phyloP scores from a whole-genome alignment of 2,888 invertebrate genomes.

The Phyllotreta striolata region DNA sequence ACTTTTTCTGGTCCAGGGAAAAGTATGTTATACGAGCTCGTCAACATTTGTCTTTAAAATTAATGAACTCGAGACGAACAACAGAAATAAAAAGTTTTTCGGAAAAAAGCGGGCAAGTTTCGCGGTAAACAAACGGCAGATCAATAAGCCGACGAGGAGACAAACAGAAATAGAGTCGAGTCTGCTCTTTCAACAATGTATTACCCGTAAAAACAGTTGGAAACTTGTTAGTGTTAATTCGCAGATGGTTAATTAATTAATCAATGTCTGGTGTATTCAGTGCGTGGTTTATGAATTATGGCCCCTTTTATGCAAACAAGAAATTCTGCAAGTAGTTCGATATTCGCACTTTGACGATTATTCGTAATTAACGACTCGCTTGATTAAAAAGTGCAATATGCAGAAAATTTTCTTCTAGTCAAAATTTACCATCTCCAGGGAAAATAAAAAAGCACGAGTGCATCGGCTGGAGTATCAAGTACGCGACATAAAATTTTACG shows the following conservation, averaged over 20 bases:
- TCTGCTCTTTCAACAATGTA: constrained; percentile 15
- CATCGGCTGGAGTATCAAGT: constrained; percentile 23
- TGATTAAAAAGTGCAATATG: too few species aligned
- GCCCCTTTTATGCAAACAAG: constrained; percentile 29
- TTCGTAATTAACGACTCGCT: too few species aligned
- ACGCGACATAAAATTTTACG: constrained; percentile 38
- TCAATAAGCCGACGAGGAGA: constrained; percentile 28
- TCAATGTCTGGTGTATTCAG: constrained; percentile 34
- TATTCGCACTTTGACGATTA: too few species aligned
- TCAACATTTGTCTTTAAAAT: constrained; percentile 29
- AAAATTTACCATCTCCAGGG: constrained; percentile 3
- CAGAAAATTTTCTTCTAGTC: neutral
- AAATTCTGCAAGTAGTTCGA: constrained; percentile 18
- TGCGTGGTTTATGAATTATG: constrained; percentile 34
- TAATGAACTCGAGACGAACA: constrained; percentile 30
- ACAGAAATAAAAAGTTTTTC: constrained; percentile 21
- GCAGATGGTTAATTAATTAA: constrained; percentile 36
- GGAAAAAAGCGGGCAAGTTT: constrained; percentile 19
- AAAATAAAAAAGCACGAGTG: constrained; percentile 23
- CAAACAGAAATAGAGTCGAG: constrained; percentile 28
- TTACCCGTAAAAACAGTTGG: constrained; percentile 35
- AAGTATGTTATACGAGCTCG: constrained; percentile 21
- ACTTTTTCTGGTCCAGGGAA: constrained; percentile 1
- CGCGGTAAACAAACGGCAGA: constrained; percentile 27
- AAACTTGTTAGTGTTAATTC: constrained; percentile 34